phyloP scores from a whole-genome alignment of 2,113 vertebrate genomes.

The Oostethus manadensis region DNA sequence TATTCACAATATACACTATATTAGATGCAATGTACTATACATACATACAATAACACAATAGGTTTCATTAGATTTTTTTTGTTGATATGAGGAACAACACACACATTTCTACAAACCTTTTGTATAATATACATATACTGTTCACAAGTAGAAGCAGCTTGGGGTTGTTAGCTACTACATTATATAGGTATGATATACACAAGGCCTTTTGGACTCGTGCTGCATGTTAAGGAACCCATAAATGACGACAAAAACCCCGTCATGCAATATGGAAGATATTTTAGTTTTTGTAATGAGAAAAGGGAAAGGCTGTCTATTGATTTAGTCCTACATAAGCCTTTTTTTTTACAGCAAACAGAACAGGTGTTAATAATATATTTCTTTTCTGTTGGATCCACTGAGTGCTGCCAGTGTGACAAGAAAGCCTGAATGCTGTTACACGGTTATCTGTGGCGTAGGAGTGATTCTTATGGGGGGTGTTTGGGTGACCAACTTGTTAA shows the following conservation, averaged over 20 bases:
- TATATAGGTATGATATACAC: not conserved
- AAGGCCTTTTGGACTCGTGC: not conserved
- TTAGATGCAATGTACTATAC: not conserved
- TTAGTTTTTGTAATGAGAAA: conserved; percentile 1
- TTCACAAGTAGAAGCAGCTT: not conserved
- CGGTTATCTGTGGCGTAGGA: no score
- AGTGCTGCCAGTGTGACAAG: conserved; percentile 2
- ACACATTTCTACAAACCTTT: not conserved
- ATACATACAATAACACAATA: not conserved
- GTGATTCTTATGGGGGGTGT: no score
- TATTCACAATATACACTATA: no score
- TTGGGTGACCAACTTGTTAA: no score
- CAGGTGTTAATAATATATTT: not conserved
- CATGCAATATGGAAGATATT: not conserved
- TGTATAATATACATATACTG: not conserved
- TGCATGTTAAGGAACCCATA: not conserved
- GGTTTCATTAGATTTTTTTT: not conserved
- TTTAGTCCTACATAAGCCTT: conserved; percentile 1
- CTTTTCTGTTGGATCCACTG: not conserved
- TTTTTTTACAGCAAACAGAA: conserved; percentile 1
- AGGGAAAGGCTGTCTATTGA: not conserved
- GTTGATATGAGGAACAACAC: no score
- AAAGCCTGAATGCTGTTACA: not conserved
- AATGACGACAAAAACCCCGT: not conserved
- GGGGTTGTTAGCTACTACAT: not conserved